Base-by-base conservation (phyloP, 2,113 vertebrate genomes). In the Charina bottae region DNA sequence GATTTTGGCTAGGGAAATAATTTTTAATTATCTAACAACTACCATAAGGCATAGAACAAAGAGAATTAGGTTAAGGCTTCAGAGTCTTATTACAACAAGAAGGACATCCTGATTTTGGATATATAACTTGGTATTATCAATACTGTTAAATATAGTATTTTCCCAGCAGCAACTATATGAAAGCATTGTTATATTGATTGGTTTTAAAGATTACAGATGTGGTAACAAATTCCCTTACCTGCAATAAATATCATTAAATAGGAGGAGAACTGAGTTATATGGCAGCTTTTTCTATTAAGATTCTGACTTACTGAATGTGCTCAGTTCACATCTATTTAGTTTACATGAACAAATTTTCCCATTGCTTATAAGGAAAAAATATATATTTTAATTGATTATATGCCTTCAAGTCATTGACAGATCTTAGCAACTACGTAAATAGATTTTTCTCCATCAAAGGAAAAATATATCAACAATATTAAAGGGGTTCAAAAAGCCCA, bases 11-110 rank as follows among this genome's bases (percentile, higher is more conserved):
- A n/a, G 12, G 6, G 23, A 58, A 90, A 58, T 83, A 56, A 33
- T 90, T 49, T 54, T n/a, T 33, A 89, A 90, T 56, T 72, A 90
- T 83, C 68, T 58, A 58, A 59, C 42, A 24, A 88, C 11, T 60
- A 21, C 58, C 33, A 88, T 60, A 88, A 13, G 24, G 24, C 46
- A 19, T 33, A 83, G 68, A 58, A 83, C 54, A 24, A 83, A 78
- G 28, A 12, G n/a, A 53, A 78, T 33, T 28, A 72, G 28, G 28
- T n/a, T 85, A 21, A 90, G 56, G 13, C 46, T 90, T 56, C 64
- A 78, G 0, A 87, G 33, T 87, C 56, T 59, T 37, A 55, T 78
- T 89, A 72, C 19, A 21, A 72, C 64, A 89, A 68, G 46, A 78
- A 68, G 26, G 9, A 72, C 17, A 24, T 21, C 53, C n/a, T 37